Evolutionary conservation across 2,797 vertebrate genomes (phyloP), one percentile per base, ranked within the genome.

Genomic region (Poeciliopsis paucimaculata): DNA sequence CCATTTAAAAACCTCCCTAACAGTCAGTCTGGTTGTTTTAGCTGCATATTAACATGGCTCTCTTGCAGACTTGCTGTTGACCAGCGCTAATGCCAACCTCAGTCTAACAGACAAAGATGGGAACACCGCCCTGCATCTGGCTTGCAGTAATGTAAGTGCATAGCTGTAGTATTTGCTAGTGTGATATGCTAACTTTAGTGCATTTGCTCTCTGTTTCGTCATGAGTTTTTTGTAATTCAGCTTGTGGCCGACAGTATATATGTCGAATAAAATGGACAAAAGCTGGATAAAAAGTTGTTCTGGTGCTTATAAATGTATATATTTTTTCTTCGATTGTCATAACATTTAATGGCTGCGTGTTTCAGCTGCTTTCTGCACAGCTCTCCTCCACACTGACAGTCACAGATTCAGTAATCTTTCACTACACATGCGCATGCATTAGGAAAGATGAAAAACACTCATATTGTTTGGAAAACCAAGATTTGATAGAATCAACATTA

Each of bases 101-200:
- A 95, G 94, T 76, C 82, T 97, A 77, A 96, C 95, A 9, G 98
- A 99, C 80, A 96, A 95, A 79, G 96, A 97, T 13, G 94, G 96
- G 81, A 98, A 99, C 91, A 98, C 97, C 0, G 94, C 96, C 62
- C 95, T 99, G 82, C 98, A 99, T 87, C 95, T 98, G 88, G 97
- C 98, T 73, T 98, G 98, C 93, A 97, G 95, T 93, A 97, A 96
- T 80, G 98, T 98, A 95, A 91, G 97, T 95, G 68, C 34, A n/a
- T 15, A 36, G 26, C 13, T 73, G 12, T 39, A 13, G 34, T 0
- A 39, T 26, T 36, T 34, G 20, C 18, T 12, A 20, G 26, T n/a
- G 13, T 45, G n/a, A 12, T n/a, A 23, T n/a, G 68, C 41, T 71
- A 45, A 71, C 39, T 5, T 43, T 43, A 12, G 66, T 23, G 26